These are phyloP conservation scores for Cavia aperea DNA, from an alignment of 2,113 vertebrate species.

Conservation along the genomic window DNA sequence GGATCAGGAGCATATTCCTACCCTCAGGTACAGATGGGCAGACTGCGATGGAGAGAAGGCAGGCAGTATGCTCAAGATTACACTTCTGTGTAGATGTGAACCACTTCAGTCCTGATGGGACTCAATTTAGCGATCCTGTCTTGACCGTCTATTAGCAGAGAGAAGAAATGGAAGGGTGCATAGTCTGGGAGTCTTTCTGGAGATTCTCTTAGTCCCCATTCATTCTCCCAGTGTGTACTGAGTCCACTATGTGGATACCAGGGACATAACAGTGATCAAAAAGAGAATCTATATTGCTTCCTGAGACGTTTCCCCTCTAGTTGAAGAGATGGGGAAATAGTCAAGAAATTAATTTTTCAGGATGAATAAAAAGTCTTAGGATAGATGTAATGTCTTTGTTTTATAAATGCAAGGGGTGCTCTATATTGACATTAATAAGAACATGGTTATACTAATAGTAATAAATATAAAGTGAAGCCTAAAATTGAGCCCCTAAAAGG, in stretches of 20 bases:
- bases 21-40: not conserved
- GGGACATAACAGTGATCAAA: not conserved
- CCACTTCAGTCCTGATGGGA: not conserved
- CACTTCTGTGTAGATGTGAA: not conserved
- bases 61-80: not conserved
- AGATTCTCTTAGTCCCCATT: not conserved
- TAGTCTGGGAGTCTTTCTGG: not conserved
- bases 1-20: not conserved
- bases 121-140: not conserved
- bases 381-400: not conserved
- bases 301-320: not conserved
- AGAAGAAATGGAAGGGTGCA: not conserved
- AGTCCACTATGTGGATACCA: accelerated
- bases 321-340: not conserved
- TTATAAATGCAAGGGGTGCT: not conserved
- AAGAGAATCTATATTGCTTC: not conserved
- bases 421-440: not conserved
- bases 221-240: not conserved
- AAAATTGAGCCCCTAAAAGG: not conserved
- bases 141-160: not conserved
- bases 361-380: not conserved
- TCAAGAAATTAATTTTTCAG: slow-evolving; percentile 26
- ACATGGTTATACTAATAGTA: not conserved
- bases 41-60: not conserved
- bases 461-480: not conserved